A percentile compares a stretch with the other conserved stretches of the same genome.
phyloP scores from a whole-genome alignment of 37 sponge, comb jelly and placozoan species.

The Amphimedon queenslandica region DNA sequence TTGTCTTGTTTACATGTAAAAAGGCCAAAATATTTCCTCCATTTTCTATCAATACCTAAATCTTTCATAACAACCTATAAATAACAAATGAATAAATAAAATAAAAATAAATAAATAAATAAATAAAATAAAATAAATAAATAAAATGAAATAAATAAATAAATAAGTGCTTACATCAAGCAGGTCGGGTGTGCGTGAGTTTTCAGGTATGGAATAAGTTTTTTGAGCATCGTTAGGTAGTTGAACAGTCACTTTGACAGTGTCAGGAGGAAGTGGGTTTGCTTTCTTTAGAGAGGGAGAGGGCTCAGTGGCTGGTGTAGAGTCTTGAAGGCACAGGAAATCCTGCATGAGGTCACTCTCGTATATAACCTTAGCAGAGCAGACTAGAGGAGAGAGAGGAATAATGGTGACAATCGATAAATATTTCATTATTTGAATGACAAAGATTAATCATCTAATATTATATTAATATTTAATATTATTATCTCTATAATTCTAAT shows the following conservation, averaged over 20 bases:
- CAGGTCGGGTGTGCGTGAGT: slow-evolving; percentile 46
- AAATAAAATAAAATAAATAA: too few species aligned
- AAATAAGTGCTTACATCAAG: slow-evolving; percentile 27
- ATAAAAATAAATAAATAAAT: background rate
- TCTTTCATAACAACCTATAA: slow-evolving; percentile 31
- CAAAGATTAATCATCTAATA: background rate
- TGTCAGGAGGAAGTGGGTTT: background rate
- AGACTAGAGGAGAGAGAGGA: slow-evolving; percentile 39
- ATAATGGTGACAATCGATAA: background rate
- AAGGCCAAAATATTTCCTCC: slow-evolving; percentile 50
- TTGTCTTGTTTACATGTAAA: too few species aligned
- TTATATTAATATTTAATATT: too few species aligned
- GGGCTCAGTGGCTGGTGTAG: background rate
- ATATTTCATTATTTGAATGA: background rate
- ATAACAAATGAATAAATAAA: too few species aligned
- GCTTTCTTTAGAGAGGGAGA: background rate
- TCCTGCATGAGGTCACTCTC: slow-evolving; percentile 85
- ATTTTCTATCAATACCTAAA: slow-evolving; percentile 29
- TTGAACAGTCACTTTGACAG: slow-evolving; percentile 26
- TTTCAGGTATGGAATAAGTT: slow-evolving; percentile 34
- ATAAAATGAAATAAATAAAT: too few species aligned
- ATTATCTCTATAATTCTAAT: background rate
- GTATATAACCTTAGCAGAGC: slow-evolving; percentile 63
- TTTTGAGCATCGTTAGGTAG: slow-evolving; percentile 38
- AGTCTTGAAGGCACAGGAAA: slow-evolving; percentile 43